Evolutionary conservation across 2,888 invertebrate genomes (phyloP), one percentile per base, ranked within the genome.

Genomic region (Troilus luridus): DNA sequence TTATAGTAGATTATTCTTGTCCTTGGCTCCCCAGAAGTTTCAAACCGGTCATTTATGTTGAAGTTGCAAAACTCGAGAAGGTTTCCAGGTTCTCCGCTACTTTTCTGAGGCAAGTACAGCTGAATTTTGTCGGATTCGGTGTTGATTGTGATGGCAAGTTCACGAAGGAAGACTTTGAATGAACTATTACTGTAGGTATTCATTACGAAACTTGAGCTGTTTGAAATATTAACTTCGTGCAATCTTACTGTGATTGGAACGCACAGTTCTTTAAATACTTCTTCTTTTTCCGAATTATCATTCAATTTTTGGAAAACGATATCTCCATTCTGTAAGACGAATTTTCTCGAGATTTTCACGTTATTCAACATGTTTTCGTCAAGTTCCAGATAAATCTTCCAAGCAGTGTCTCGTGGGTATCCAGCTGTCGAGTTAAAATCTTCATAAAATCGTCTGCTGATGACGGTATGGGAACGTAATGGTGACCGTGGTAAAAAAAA

Each of bases 401-500:
- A 85, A 56, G n/a, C 97, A 0, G 98, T 98, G 93, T 97, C 97
- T 0, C 96, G 95, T 0, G 98, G 97, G 94, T 98, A 98, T 89
- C 98, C 98, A 92, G 98, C 98, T 93, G 98, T 96, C 93, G 97
- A 96, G 94, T 98, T 98, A 93, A 99, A 94, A 98, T 96, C 27
- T 98, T 98, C 56, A 92, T 89, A 41, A 92, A 54, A 88, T 92
- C 91, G 62, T 60, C 92, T 89, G 91, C 96, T 95, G 97, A 97
- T 93, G 97, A 96, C 62, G 96, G 96, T 58, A 98, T 97, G 12
- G 98, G 97, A 94, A 99, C 96, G 96, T 97, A 96, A 92, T 97
- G 97, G 94, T 99, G 99, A 24, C 99, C 99, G 94, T 98, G 98
- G 94, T 98, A 99, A 93, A 98, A 98, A 92, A 99, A 97, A 92